A percentile compares a stretch with the other conserved stretches of the same genome.
Conservation (phyloP, 1,140 invertebrate genomes). For the Caenorhabditis tropicalis region DNA sequence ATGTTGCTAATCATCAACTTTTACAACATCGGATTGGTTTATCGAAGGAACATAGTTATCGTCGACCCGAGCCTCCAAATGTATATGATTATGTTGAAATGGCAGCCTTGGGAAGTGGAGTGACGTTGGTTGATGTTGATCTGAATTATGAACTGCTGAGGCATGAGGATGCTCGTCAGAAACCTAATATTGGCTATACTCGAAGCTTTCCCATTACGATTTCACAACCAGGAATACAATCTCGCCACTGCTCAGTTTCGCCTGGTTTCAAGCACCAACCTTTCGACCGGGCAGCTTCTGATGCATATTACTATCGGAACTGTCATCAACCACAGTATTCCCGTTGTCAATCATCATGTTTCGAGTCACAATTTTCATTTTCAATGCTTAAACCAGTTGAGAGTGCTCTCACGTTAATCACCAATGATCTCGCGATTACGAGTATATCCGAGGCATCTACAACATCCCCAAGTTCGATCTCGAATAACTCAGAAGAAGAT, state of each 20-base stretch:
- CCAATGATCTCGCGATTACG: background rate
- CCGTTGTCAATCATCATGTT: background rate
- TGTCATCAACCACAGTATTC: background rate
- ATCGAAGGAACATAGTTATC: background rate
- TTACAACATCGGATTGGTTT: no score
- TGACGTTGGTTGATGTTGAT: background rate
- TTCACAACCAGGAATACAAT: background rate
- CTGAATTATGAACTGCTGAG: background rate
- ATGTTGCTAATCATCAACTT: background rate
- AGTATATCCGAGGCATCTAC: background rate
- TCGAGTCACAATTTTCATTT: background rate
- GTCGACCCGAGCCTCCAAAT: background rate
- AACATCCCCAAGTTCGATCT: conserved; percentile 24
- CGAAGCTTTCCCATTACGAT: conserved; percentile 4
- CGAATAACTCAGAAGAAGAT: conserved; percentile 18
- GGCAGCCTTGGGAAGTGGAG: background rate
- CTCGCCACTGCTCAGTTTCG: background rate
- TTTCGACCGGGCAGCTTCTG: background rate
- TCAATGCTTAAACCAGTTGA: background rate
- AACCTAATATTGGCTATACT: background rate
- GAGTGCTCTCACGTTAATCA: conserved; percentile 8
- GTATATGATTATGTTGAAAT: conserved; percentile 41
- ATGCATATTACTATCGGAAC: background rate
- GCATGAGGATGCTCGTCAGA: background rate
- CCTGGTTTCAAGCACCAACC: background rate